phyloP scores from a whole-genome alignment of 2,113 vertebrate genomes.

The Motacilla tschutschensis region DNA sequence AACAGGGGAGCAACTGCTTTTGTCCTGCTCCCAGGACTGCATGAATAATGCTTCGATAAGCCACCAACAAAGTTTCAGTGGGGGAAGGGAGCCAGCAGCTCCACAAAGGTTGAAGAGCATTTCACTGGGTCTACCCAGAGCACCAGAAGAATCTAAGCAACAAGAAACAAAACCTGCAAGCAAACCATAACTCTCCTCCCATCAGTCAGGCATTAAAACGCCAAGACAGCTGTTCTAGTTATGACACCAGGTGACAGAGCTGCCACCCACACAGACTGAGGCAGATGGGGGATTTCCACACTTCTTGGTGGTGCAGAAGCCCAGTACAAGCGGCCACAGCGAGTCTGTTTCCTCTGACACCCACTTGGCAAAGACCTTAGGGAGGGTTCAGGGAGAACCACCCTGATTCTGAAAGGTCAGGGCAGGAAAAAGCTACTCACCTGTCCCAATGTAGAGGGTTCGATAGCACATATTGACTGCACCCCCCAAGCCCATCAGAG shows the following conservation, averaged over 20 bases:
- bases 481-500: conserved; percentile 86
- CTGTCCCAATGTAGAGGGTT: conserved; percentile 96
- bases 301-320: background rate
- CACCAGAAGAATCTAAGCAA: background rate
- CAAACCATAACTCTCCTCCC: background rate
- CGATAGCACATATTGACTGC: conserved; percentile 95
- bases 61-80: conserved; percentile 31
- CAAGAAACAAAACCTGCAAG: background rate
- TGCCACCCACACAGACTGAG: background rate
- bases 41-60: conserved; percentile 58
- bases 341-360: background rate
- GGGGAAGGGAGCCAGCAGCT: conserved; percentile 37
- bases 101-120: background rate
- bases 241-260: background rate
- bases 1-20: conserved; percentile 62
- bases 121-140: background rate
- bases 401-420: background rate
- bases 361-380: background rate
- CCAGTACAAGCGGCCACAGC: background rate
- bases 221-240: background rate
- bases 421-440: conserved; percentile 66
- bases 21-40: conserved; percentile 42
- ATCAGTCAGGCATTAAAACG: background rate
- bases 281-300: background rate
- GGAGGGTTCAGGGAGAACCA: background rate